These are phyloP conservation scores for Tetanocera ferruginea DNA, from an alignment of 2,888 invertebrate species.

Conservation along the genomic window DNA sequence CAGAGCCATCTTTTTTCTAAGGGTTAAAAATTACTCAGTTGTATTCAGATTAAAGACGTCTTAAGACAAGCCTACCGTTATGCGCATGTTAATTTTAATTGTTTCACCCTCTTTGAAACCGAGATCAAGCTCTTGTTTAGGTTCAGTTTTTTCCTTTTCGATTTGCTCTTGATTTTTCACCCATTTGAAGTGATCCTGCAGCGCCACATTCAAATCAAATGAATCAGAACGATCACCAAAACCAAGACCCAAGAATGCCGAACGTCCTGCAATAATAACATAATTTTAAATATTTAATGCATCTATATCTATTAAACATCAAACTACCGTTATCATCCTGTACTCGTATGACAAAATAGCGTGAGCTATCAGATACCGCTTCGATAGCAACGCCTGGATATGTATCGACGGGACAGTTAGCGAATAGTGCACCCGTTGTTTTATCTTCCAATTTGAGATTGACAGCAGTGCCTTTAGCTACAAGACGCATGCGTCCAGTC, in stretches of 20 bases:
- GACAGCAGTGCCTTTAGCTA: conserved; percentile 88
- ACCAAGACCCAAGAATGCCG: conserved; percentile 96
- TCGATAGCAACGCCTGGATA: conserved; percentile 97
- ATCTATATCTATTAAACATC: neutral
- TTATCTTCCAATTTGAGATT: conserved; percentile 97
- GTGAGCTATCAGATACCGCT: conserved; percentile 95
- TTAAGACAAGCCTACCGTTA: conserved; percentile 77
- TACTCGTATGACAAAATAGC: conserved; percentile 96
- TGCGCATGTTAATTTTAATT: conserved; percentile 98
- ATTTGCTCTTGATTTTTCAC: conserved; percentile 85
- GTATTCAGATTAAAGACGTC: neutral
- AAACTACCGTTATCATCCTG: conserved; percentile 90
- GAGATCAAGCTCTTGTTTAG: conserved; percentile 88
- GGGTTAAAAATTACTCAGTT: conserved; percentile 35
- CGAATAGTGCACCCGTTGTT: conserved; percentile 91
- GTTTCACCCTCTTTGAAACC: conserved; percentile 99
- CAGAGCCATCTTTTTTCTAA: conserved; percentile 90
- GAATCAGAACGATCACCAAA: conserved; percentile 98
- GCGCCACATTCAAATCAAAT: conserved; percentile 97
- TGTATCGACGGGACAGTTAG: conserved; percentile 94
- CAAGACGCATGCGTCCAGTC: conserved; percentile 95
- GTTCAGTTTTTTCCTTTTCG: conserved; percentile 83
- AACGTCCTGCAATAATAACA: conserved; percentile 73
- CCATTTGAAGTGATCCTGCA: conserved; percentile 99
- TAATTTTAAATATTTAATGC: neutral